Base-by-base conservation (phyloP, 2,888 invertebrate genomes). In the Synergus umbraculus region DNA sequence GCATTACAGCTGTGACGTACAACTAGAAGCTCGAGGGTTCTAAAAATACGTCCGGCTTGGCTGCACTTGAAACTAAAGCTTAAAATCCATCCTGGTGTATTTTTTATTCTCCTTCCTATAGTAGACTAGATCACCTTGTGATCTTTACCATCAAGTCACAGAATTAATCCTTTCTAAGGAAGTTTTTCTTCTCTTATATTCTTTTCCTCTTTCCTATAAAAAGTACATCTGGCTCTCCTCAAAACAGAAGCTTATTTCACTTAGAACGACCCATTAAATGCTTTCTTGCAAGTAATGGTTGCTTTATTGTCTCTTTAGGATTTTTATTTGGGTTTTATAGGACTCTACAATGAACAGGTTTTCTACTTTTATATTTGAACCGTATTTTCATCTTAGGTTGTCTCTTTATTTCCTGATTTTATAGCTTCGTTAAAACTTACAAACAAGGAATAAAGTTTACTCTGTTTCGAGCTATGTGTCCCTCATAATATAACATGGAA, bases 1-100 rank as follows among this genome's bases (percentile, higher is more conserved):
- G 90, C 88, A 82, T 82, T 84, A 85, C 87, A 90, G 88, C 88
- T 89, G 89, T 86, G 86, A 86, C 87, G 85, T 84, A 83, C 79
- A 81, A 78, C 79, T 78, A 81, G 79, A 78, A 83, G 80, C 81
- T 81, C 79, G 84, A 84, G 85, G 83, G 79, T 86, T 88, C 90
- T 90, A 90, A 90, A 90, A 90, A 90, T 90, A 90, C 85, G 83
- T 83, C 85, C 86, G 85, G 83, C 82, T 83, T 82, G 81, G 85
- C 81, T 87, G 86, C 86, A 86, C 88, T 88, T 88, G 88, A 88
- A 88, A 87, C 84, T 79, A 65, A 83, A 82, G 29, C 69, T 69
- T 69, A 29, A 69, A 69, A 69, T 69, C 69, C 69, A 69, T 43
- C 41, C 41, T 66, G 41, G 41, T 49, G 15, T 46, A 69, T 69